Evolutionary conservation across 2,797 vertebrate genomes (phyloP).

Genomic region (Lepus townsendii): DNA sequence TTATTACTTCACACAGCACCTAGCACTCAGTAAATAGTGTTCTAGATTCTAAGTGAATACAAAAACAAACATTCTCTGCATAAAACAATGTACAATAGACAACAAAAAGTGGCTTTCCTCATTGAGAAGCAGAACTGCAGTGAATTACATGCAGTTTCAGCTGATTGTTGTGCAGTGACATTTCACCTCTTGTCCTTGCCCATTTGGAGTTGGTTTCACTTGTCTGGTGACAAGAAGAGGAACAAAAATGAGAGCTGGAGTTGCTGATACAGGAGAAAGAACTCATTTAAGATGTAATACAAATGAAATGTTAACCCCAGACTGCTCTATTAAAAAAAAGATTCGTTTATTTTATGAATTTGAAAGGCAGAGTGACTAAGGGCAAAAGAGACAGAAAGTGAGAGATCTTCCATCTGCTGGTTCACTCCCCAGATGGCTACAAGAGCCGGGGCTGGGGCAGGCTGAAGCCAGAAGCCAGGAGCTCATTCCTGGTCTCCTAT

Average conservation of each 20-base stretch:
- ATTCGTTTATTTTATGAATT: too few species aligned
- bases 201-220: slow-evolving; percentile 28
- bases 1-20: not conserved
- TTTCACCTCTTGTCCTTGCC: not conserved
- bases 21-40: not conserved
- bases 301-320: not conserved
- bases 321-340: too few species aligned
- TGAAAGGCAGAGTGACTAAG: too few species aligned
- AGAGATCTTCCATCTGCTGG: too few species aligned
- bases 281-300: not conserved
- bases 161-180: not conserved
- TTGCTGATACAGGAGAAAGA: not conserved
- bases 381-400: too few species aligned
- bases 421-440: too few species aligned
- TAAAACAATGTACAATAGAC: not conserved
- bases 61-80: not conserved
- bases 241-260: not conserved
- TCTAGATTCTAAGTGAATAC: slow-evolving; percentile 5
- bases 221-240: not conserved
- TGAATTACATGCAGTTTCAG: not conserved
- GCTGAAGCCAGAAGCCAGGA: too few species aligned
- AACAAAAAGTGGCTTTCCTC: not conserved
- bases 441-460: too few species aligned
- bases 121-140: not conserved
- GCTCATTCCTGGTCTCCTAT: too few species aligned